phyloP scores from a whole-genome alignment of 1,140 invertebrate species.

The Drosophila virilis region DNA sequence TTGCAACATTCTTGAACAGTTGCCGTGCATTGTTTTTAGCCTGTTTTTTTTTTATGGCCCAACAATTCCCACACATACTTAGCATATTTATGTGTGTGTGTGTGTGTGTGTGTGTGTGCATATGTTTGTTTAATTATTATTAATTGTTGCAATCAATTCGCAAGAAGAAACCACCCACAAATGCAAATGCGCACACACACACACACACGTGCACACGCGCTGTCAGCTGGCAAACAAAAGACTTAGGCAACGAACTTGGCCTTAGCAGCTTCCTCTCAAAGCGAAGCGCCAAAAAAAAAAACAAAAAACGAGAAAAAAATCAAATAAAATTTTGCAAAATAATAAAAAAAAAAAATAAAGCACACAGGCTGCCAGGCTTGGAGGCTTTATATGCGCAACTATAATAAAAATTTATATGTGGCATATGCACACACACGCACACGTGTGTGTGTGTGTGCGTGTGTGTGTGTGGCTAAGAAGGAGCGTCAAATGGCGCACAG shows the following conservation, averaged over 20 bases:
- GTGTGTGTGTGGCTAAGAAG: constrained; percentile 53
- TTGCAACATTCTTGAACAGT: too few species aligned
- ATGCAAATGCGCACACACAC: constrained; percentile 22
- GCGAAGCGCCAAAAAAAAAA: constrained; percentile 7
- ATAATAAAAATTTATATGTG: constrained; percentile 25
- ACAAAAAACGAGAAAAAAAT: not conserved
- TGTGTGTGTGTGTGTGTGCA: constrained; percentile 2
- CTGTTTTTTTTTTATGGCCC: too few species aligned
- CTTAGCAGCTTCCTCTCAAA: constrained; percentile 10
- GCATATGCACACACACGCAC: constrained; percentile 4
- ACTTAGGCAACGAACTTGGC: constrained; percentile 78
- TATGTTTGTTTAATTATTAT: constrained; percentile 11
- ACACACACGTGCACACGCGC: not conserved
- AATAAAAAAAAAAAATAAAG: not conserved
- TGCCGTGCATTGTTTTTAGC: too few species aligned
- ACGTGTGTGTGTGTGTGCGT: constrained; percentile 19
- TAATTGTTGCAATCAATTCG: constrained; percentile 36
- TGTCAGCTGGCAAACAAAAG: constrained; percentile 62
- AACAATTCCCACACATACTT: not conserved
- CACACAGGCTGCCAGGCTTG: constrained; percentile 37
- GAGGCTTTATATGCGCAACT: constrained; percentile 33
- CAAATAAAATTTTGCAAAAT: constrained; percentile 9
- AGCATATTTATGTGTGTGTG: not conserved
- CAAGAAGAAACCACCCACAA: constrained; percentile 30
- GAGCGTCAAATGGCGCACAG: constrained; percentile 77